Base-by-base conservation (phyloP, 2,888 invertebrate species). In the Agriopis marginaria region DNA sequence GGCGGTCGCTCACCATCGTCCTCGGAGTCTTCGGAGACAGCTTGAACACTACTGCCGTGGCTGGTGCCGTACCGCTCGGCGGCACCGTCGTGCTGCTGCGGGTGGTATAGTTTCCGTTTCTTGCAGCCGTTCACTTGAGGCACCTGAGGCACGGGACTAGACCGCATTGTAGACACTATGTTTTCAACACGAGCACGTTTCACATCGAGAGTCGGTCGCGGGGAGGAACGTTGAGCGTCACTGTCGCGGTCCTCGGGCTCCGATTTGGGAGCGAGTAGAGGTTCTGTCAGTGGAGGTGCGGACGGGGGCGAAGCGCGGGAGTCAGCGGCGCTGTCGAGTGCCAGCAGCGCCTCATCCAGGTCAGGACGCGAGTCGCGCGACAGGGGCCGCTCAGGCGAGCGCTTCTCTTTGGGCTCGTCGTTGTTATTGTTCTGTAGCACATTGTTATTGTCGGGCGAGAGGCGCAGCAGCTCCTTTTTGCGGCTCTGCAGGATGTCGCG, bases 121-220 rank as follows among this genome's bases (percentile, higher is more conserved):
- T 98, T 98, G 92, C 98, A 98, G 60, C 98, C 98, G 91, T 98
- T 98, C 78, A 97, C 97, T 88, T 97, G 96, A 0, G 96, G 95
- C 79, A 95, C 95, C 70, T 91, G 95, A 32, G 97, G 97, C 73
- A 96, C 97, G 50, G 98, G 98, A 86, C 97, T 97, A 75, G 97
- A 97, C 75, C 98, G 96, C 97, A 99, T 99, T 77, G 97, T 97
- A 78, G 98, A 98, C 81, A 99, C 98, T 83, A 99, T 99, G 90
- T 98, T 98, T 93, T 99, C 99, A 76, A 99, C 98, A 79, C 99
- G 96, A 54, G 98, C 98, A 81, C 98, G 96, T 92, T 99, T 99
- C 85, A 97, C 96, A 88, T 98, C 98, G 75, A 97, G 95, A 78
- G 72, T 62, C 55, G 96, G 97, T 73, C 92, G 89, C 79, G 94